These are phyloP conservation scores for Hypsopygia costalis DNA, from an alignment of 2,888 invertebrate species.

Conservation along the genomic window DNA sequence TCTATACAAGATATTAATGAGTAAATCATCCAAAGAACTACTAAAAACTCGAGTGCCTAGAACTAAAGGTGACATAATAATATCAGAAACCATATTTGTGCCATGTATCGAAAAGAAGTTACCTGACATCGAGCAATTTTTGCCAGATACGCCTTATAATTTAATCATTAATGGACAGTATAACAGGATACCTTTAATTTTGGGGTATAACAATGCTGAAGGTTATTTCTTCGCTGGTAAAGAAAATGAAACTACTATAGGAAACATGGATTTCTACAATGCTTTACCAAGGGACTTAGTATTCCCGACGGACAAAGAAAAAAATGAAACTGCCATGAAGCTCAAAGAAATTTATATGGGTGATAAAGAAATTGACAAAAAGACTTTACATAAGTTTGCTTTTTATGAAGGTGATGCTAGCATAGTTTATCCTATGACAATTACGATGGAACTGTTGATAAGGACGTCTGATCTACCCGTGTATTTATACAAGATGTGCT, in stretches of 20 bases:
- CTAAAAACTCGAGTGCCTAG: constrained; percentile 53
- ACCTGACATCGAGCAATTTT: constrained; percentile 37
- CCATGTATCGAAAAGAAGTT: constrained; percentile 57
- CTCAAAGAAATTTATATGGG: constrained; percentile 61
- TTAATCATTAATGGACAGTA: constrained; percentile 43
- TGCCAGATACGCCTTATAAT: constrained; percentile 54
- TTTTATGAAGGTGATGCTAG: constrained; percentile 57
- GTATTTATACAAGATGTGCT: constrained; percentile 52
- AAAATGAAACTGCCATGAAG: constrained; percentile 30
- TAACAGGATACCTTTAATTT: constrained; percentile 56
- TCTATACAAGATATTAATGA: constrained; percentile 46
- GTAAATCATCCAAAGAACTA: constrained; percentile 36
- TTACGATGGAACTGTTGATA: constrained; percentile 44
- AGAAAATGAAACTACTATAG: constrained; percentile 59
- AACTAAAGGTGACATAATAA: constrained; percentile 47
- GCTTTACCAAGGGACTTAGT: constrained; percentile 56
- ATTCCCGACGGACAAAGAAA: constrained; percentile 41
- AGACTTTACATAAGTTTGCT: constrained; percentile 46
- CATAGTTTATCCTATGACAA: constrained; percentile 51
- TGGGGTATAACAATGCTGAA: constrained; percentile 62
- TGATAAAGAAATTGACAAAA: constrained; percentile 55
- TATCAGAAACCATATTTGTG: constrained; percentile 66
- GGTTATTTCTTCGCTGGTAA: constrained; percentile 63
- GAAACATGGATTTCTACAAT: constrained; percentile 42
- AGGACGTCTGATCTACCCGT: constrained; percentile 39